Conservation (phyloP, 2,113 vertebrate genomes). For the Chroicocephalus ridibundus region DNA sequence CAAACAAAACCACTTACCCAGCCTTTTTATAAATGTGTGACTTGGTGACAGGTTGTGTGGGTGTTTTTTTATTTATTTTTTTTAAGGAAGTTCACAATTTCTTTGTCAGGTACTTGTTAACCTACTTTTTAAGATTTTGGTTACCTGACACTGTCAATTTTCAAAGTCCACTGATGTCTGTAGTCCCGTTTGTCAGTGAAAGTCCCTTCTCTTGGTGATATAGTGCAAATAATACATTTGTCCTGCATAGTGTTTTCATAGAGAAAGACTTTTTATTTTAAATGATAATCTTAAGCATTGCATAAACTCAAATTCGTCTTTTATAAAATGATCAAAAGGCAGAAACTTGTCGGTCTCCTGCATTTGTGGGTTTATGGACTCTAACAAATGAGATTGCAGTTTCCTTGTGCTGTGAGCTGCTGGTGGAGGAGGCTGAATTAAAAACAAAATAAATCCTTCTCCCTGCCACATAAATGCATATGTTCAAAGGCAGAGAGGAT, state of each 20-base stretch:
- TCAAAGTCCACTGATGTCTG: background rate
- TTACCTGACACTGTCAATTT: background rate
- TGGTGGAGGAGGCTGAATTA: background rate
- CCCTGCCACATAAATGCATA: background rate
- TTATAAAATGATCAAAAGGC: background rate
- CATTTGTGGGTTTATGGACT: background rate
- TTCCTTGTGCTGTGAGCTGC: background rate
- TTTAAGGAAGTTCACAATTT: background rate
- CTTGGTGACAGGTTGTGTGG: background rate
- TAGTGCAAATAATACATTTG: background rate
- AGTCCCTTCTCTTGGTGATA: background rate
- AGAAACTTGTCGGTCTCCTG: background rate
- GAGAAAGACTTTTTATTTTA: background rate
- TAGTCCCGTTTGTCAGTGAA: background rate
- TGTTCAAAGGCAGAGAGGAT: background rate
- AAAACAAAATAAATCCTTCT: background rate
- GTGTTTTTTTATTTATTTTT: background rate
- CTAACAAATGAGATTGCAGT: background rate
- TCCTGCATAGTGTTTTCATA: background rate
- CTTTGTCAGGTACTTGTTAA: background rate
- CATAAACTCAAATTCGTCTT: background rate
- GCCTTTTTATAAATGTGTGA: accelerated
- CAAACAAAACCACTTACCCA: accelerated
- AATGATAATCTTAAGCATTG: background rate
- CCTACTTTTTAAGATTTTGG: background rate